Evolutionary conservation across 2,113 vertebrate genomes (phyloP).

Genomic region (Eclectus roratus): DNA sequence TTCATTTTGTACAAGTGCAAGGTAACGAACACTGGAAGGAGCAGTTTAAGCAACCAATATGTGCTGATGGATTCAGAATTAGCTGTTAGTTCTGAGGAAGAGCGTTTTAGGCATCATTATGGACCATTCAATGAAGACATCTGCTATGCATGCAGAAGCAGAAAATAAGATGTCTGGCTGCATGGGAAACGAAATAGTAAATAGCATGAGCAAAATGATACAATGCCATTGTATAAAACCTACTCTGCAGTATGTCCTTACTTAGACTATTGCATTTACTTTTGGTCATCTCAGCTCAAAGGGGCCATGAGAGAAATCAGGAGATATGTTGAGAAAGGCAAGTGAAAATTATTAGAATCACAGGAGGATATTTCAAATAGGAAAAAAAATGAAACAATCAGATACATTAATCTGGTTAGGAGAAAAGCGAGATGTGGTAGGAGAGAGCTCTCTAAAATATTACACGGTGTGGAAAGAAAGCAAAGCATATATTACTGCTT

Average conservation of each 20-base stretch:
- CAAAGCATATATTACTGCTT: not conserved
- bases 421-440: not conserved
- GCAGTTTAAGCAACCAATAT: slow-evolving; percentile 6
- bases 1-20: slow-evolving; percentile 29
- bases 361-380: not conserved
- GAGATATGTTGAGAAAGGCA: not conserved
- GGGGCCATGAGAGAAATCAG: not conserved
- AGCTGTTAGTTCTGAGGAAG: slow-evolving; percentile 29
- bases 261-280: not conserved
- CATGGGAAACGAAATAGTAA: not conserved
- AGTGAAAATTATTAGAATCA: not conserved
- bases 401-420: not conserved
- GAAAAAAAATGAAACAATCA: not conserved
- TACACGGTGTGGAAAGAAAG: not conserved
- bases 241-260: not conserved
- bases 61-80: slow-evolving; percentile 16
- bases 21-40: slow-evolving; percentile 17
- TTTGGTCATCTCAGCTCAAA: not conserved
- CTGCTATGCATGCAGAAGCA: not conserved
- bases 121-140: slow-evolving; percentile 17
- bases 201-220: not conserved
- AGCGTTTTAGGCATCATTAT: not conserved
- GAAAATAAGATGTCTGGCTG: not conserved
- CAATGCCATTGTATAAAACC: not conserved
- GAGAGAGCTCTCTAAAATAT: not conserved